A percentile compares a stretch with the other conserved stretches of the same genome.
These are phyloP conservation scores for Drosophila tani DNA, from an alignment of 1,140 invertebrate genomes.

Conservation along the genomic window DNA sequence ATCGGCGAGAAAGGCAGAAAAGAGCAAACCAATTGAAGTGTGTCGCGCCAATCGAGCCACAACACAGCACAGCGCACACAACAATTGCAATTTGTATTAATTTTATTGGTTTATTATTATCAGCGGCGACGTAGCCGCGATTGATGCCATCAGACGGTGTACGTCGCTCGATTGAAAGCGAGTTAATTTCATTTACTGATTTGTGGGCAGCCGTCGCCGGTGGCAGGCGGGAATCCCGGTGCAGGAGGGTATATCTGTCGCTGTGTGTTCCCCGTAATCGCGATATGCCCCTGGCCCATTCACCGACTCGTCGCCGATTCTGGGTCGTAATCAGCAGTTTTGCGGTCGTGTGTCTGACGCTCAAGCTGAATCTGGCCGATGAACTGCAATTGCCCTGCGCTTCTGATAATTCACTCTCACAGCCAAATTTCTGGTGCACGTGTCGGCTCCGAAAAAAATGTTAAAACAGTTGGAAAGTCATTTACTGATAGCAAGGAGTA, in stretches of 20 bases:
- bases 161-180: conserved; percentile 41
- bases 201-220: conserved; percentile 17
- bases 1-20: conserved; percentile 31
- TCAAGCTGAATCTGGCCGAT: conserved; percentile 34
- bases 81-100: conserved; percentile 78
- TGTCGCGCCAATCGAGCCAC: conserved; percentile 61
- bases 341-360: conserved; percentile 4
- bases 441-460: conserved; percentile 3
- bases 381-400: conserved; percentile 49
- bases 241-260: background rate
- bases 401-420: conserved; percentile 20
- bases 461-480: background rate
- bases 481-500: background rate
- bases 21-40: conserved; percentile 65
- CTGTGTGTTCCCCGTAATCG: conserved; percentile 18
- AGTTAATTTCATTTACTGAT: conserved; percentile 56
- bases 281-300: conserved; percentile 31
- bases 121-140: conserved; percentile 33
- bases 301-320: conserved; percentile 20
- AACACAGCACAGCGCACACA: conserved; percentile 35
- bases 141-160: conserved; percentile 49
- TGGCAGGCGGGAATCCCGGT: background rate
- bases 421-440: conserved; percentile 34
- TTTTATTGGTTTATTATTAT: conserved; percentile 80
- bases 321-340: conserved; percentile 32